phyloP scores from a whole-genome alignment of 2,113 vertebrate species.

The Axis porcinus region DNA sequence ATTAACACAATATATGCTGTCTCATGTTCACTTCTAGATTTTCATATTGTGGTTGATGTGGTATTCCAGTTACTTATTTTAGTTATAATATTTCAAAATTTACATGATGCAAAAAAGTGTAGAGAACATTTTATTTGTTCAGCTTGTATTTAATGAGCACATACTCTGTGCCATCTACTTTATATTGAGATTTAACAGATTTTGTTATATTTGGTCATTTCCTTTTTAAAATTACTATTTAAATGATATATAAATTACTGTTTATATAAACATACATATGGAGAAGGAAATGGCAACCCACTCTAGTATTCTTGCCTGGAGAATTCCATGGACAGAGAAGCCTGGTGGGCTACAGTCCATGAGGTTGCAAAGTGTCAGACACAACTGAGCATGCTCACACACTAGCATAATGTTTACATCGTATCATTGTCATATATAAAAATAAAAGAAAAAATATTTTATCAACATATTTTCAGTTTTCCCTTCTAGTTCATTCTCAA shows the following conservation, averaged over 20 bases:
- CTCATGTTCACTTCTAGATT: neutral
- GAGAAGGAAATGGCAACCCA: neutral
- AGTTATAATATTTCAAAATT: conserved; percentile 2
- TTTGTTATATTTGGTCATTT: conserved; percentile 28
- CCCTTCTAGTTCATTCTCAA: neutral
- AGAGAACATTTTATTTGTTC: conserved; percentile 25
- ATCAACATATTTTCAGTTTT: conserved; percentile 15
- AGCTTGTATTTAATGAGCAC: neutral
- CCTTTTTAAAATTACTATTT: conserved; percentile 11
- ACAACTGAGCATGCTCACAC: neutral
- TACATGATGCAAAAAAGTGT: neutral
- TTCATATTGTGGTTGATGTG: neutral
- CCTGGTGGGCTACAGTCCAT: neutral
- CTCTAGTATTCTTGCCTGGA: neutral
- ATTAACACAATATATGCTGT: neutral
- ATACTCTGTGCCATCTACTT: neutral
- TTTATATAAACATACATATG: neutral
- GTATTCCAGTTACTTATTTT: neutral
- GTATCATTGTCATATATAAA: conserved; percentile 1
- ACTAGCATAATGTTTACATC: neutral
- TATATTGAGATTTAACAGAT: neutral
- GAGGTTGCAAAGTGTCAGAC: neutral
- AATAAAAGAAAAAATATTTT: neutral
- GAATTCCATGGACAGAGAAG: neutral
- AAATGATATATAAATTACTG: neutral